Evolutionary conservation across 2,888 invertebrate genomes (phyloP).

Genomic region (Mantis religiosa): DNA sequence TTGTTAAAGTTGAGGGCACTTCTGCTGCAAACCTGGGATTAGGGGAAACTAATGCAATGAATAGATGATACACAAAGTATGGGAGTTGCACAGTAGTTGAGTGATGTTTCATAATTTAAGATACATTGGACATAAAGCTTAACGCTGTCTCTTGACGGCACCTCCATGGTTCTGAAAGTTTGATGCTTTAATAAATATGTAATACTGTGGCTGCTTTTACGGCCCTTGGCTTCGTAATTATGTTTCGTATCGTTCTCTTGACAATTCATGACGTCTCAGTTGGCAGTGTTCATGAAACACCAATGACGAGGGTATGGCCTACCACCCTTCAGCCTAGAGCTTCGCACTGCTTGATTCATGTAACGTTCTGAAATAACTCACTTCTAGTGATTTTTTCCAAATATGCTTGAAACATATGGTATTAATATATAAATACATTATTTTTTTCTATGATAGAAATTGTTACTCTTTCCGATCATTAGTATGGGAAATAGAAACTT

Average conservation of each 20-base stretch:
- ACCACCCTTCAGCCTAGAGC: too few relatives aligned
- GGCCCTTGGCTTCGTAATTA: neutral
- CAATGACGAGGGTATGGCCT: neutral
- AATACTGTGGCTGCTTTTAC: neutral
- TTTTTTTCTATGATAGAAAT: too few relatives aligned
- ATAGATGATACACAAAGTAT: neutral
- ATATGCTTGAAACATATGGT: too few relatives aligned
- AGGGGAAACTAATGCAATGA: neutral
- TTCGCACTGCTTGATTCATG: too few relatives aligned
- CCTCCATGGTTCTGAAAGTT: neutral
- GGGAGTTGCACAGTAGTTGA: neutral
- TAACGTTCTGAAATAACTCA: too few relatives aligned
- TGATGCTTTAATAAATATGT: neutral
- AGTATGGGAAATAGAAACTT: too few relatives aligned
- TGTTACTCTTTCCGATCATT: too few relatives aligned
- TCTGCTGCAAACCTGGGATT: too few relatives aligned
- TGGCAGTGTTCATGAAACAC: neutral
- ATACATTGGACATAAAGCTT: neutral
- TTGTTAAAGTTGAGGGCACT: too few relatives aligned
- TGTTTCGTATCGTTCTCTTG: neutral
- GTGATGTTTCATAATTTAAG: neutral
- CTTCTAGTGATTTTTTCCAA: too few relatives aligned
- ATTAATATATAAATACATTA: too few relatives aligned
- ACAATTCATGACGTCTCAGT: neutral
- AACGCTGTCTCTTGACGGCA: neutral